These are phyloP conservation scores for Asteroscopus sphinx DNA, from an alignment of 2,888 invertebrate genomes.

Conservation along the genomic window DNA sequence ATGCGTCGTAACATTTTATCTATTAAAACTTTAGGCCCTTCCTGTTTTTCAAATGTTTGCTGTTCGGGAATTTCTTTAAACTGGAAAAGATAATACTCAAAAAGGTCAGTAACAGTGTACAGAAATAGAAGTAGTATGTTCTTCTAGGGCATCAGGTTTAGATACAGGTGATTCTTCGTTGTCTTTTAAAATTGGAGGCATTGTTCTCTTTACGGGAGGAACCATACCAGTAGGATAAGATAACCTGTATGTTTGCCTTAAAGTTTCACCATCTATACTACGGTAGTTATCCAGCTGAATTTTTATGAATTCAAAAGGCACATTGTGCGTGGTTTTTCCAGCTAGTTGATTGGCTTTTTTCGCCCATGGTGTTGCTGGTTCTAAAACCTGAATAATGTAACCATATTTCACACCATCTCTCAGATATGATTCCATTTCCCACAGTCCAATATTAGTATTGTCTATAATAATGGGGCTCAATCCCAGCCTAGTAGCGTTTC, in stretches of 20 bases:
- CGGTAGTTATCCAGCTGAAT: slow-evolving; percentile 91
- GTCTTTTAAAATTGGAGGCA: slow-evolving; percentile 57
- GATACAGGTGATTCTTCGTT: slow-evolving; percentile 4
- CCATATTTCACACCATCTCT: slow-evolving; percentile 91
- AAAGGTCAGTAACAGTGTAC: slow-evolving; percentile 2
- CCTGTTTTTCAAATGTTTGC: no score
- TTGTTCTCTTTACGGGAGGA: slow-evolving; percentile 84
- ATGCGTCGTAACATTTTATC: no score
- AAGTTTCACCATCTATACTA: slow-evolving; percentile 78
- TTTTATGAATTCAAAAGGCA: slow-evolving; percentile 91
- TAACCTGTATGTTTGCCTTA: slow-evolving; percentile 78
- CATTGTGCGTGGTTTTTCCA: slow-evolving; percentile 92
- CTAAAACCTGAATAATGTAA: slow-evolving; percentile 94
- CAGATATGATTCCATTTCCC: slow-evolving; percentile 96
- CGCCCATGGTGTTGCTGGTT: slow-evolving; percentile 95
- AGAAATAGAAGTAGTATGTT: background rate
- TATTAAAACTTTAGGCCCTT: no score
- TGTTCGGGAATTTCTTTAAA: no score
- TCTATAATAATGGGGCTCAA: slow-evolving; percentile 96
- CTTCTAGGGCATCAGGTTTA: slow-evolving; percentile 6
- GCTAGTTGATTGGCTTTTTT: slow-evolving; percentile 89
- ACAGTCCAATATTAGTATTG: slow-evolving; percentile 95
- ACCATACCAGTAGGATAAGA: slow-evolving; percentile 75
- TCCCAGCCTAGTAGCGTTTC: slow-evolving; percentile 88
- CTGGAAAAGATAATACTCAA: no score